Evolutionary conservation across 2,797 vertebrate genomes (phyloP).

Genomic region (Phoeniculus purpureus): DNA sequence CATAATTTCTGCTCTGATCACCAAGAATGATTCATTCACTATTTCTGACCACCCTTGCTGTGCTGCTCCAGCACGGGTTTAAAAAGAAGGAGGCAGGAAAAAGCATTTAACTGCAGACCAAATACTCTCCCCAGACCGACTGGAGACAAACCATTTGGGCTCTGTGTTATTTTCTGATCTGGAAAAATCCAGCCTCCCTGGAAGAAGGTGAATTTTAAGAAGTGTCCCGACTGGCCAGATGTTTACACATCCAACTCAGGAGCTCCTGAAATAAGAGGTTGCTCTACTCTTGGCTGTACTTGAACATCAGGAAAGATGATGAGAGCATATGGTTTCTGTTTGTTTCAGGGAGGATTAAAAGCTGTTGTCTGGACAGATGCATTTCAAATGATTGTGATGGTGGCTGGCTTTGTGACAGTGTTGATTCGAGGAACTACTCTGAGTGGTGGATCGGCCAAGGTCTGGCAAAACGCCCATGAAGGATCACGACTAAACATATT

Average conservation of each 20-base stretch:
- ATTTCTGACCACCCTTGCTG: background rate
- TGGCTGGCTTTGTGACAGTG: conserved; percentile 82
- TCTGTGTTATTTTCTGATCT: background rate
- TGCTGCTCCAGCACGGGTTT: background rate
- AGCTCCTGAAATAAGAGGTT: background rate
- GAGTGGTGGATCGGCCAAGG: conserved; percentile 72
- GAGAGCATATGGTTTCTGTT: background rate
- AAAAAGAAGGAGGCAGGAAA: background rate
- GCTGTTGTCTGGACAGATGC: conserved; percentile 89
- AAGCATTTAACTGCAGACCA: background rate
- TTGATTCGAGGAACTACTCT: conserved; percentile 79
- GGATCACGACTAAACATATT: conserved; percentile 81
- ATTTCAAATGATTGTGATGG: conserved; percentile 88
- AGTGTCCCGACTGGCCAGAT: background rate
- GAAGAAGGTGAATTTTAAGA: background rate
- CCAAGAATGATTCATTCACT: background rate
- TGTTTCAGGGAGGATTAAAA: conserved; percentile 83
- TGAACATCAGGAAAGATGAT: background rate
- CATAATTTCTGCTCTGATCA: background rate
- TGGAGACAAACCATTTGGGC: background rate
- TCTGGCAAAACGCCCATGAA: conserved; percentile 78
- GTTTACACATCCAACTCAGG: background rate
- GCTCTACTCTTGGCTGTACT: background rate
- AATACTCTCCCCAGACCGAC: background rate
- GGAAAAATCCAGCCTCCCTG: background rate